Evolutionary conservation across 2,888 invertebrate genomes (phyloP).

Genomic region (Chalcosyrphus nemorum): DNA sequence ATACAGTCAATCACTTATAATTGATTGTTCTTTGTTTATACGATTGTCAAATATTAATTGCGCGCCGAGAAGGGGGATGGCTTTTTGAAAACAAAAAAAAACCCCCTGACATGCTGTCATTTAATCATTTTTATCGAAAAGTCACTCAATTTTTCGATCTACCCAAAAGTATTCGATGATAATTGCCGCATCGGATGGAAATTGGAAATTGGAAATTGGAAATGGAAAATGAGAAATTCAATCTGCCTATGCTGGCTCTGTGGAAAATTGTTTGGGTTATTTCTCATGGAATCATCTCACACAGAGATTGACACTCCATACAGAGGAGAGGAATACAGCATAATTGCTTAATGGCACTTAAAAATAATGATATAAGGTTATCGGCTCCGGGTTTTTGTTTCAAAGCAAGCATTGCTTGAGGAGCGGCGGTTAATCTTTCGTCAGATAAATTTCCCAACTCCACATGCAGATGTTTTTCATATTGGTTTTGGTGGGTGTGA

Average conservation of each 20-base stretch:
- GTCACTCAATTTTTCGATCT: slow-evolving; percentile 46
- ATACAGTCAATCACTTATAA: slow-evolving; percentile 70
- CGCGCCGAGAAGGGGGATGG: slow-evolving; percentile 17
- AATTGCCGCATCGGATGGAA: slow-evolving; percentile 55
- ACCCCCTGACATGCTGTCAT: slow-evolving; percentile 10
- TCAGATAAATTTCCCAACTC: slow-evolving; percentile 29
- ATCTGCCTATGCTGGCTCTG: slow-evolving; percentile 61
- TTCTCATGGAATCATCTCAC: slow-evolving; percentile 38
- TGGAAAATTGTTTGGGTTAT: slow-evolving; percentile 57
- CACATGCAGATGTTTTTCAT: slow-evolving; percentile 45
- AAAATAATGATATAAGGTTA: slow-evolving; percentile 70
- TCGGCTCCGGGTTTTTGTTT: slow-evolving; percentile 59
- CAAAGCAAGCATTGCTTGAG: slow-evolving; percentile 33
- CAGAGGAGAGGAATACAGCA: background rate
- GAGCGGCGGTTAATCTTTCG: slow-evolving; percentile 49
- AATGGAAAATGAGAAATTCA: slow-evolving; percentile 62
- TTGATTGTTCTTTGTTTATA: slow-evolving; percentile 72
- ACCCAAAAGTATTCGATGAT: slow-evolving; percentile 30
- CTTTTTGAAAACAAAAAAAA: background rate
- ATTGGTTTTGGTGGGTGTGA: background rate
- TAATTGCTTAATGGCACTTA: slow-evolving; percentile 73
- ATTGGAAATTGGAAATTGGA: slow-evolving; percentile 38
- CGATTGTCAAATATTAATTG: slow-evolving; percentile 71
- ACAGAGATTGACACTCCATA: background rate
- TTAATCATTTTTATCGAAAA: slow-evolving; percentile 71